Evolutionary conservation across 2,888 invertebrate genomes (phyloP).

Genomic region (Heliconius hortense): DNA sequence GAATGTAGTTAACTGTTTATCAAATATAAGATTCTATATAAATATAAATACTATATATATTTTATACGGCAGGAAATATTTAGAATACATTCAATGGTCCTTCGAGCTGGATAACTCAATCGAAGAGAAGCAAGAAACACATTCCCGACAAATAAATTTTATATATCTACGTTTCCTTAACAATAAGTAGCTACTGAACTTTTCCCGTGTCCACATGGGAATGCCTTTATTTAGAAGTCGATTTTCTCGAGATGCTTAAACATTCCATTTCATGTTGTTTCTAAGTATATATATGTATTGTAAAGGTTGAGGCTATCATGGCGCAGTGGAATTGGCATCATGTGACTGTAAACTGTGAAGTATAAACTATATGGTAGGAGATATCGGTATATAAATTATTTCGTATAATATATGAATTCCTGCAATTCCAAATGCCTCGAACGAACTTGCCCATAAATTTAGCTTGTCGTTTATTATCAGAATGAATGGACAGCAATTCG

Average conservation of each 20-base stretch:
- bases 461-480: too few species aligned
- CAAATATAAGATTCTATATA: not conserved
- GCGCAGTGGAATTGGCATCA: too few species aligned
- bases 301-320: not conserved
- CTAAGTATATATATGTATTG: not conserved
- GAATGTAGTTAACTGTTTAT: not conserved
- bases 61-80: not conserved
- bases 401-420: too few species aligned
- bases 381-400: too few species aligned
- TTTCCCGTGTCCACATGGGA: conserved; percentile 10
- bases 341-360: too few species aligned
- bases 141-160: conserved; percentile 22
- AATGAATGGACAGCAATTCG: too few species aligned
- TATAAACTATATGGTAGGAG: too few species aligned
- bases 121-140: conserved; percentile 18
- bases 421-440: too few species aligned
- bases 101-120: conserved; percentile 21
- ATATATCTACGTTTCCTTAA: conserved; percentile 5
- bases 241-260: conserved; percentile 10
- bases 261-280: conserved; percentile 3
- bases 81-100: conserved; percentile 6
- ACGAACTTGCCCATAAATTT: too few species aligned
- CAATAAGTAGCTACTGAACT: conserved; percentile 23
- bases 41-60: not conserved
- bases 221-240: conserved; percentile 15